phyloP scores from a whole-genome alignment of 2,113 vertebrate species.

The Speoplatyrhinus poulsoni region DNA sequence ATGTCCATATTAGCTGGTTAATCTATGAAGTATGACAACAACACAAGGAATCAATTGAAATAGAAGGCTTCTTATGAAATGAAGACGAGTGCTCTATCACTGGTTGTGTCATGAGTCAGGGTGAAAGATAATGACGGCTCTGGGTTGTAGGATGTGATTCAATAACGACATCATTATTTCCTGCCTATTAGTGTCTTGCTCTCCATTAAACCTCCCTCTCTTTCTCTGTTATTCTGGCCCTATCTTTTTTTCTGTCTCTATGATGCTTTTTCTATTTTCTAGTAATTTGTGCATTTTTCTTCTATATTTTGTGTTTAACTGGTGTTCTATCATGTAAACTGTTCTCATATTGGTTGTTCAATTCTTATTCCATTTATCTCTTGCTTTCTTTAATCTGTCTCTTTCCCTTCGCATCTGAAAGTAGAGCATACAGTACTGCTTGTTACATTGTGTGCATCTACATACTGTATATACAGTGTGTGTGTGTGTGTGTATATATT shows the following conservation, averaged over 20 bases:
- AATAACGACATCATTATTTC: conserved; percentile 67
- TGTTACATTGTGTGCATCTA: too few relatives aligned
- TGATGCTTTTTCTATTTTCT: neutral
- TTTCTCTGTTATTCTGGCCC: conserved; percentile 8
- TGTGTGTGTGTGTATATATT: too few relatives aligned
- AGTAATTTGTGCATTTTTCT: neutral
- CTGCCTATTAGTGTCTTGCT: conserved; percentile 55
- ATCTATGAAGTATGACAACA: too few relatives aligned
- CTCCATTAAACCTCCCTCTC: conserved; percentile 16
- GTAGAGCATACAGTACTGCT: too few relatives aligned
- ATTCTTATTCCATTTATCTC: neutral
- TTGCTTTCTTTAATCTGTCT: neutral
- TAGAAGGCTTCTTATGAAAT: too few relatives aligned
- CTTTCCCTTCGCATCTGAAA: neutral
- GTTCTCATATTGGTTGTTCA: neutral
- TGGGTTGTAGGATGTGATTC: conserved; percentile 65
- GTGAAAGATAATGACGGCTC: conserved; percentile 53
- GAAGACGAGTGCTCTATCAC: conserved; percentile 19
- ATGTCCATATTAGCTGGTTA: too few relatives aligned
- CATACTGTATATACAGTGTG: too few relatives aligned
- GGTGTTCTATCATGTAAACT: neutral
- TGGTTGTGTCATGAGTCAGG: conserved; percentile 44
- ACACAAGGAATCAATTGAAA: too few relatives aligned
- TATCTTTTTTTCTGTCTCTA: neutral
- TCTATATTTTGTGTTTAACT: neutral